Evolutionary conservation across 1,140 invertebrate genomes (phyloP).

Genomic region (Panulirus ornatus): DNA sequence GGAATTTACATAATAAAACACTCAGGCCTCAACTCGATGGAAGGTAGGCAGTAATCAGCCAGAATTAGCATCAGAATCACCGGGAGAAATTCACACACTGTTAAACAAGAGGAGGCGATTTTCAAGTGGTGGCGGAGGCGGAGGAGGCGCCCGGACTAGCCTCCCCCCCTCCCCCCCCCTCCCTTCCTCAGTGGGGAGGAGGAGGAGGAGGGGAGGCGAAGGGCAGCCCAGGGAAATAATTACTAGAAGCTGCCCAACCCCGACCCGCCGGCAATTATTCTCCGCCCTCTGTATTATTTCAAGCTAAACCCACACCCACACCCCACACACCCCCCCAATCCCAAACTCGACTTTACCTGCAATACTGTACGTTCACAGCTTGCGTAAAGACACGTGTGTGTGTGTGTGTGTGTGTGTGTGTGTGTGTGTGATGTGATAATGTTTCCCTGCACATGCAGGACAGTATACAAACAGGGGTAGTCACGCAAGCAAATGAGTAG

Average conservation of each 20-base stretch:
- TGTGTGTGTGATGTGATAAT: neutral
- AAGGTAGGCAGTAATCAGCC: conserved; percentile 71
- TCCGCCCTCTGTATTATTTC: neutral
- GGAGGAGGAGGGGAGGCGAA: too few species aligned
- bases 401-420: neutral
- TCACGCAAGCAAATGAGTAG: too few species aligned
- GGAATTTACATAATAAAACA: conserved; percentile 71
- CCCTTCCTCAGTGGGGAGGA: too few species aligned
- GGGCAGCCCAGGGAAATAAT: conserved; percentile 55
- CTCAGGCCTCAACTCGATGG: conserved; percentile 56
- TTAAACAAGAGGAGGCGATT: conserved; percentile 71
- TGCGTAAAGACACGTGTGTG: neutral
- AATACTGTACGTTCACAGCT: too few species aligned
- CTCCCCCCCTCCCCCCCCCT: too few species aligned
- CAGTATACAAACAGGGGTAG: too few species aligned
- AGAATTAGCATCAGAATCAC: conserved; percentile 68
- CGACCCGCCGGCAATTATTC: conserved; percentile 22
- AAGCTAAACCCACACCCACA: neutral
- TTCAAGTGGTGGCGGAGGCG: conserved; percentile 29
- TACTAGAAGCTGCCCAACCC: conserved; percentile 12
- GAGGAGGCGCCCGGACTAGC: neutral
- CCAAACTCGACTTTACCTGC: neutral
- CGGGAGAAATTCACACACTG: conserved; percentile 69
- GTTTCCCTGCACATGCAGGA: too few species aligned
- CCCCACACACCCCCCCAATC: too few species aligned